Evolutionary conservation across 1,140 invertebrate genomes (phyloP).

Genomic region (Lepidostoma basale): DNA sequence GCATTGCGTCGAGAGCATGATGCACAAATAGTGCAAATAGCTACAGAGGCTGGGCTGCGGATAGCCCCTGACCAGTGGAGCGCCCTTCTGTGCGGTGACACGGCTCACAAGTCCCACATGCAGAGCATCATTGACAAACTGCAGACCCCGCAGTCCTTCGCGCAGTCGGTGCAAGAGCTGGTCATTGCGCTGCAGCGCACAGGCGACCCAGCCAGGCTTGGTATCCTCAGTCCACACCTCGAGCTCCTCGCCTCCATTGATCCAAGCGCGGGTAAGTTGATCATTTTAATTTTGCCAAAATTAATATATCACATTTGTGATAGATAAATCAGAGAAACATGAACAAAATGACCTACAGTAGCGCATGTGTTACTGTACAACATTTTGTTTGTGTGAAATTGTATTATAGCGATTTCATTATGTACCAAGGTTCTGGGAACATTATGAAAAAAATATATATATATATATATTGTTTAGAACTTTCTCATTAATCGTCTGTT

Average conservation of each 20-base stretch:
- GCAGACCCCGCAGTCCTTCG: constrained; percentile 90
- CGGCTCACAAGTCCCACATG: constrained; percentile 96
- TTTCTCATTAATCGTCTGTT: too few relatives aligned
- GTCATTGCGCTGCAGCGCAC: constrained; percentile 91
- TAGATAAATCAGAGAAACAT: too few relatives aligned
- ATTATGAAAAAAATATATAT: too few relatives aligned
- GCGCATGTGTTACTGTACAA: too few relatives aligned
- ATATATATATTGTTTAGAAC: too few relatives aligned
- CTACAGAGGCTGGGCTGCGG: constrained; percentile 93
- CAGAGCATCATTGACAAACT: constrained; percentile 97
- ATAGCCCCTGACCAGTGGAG: constrained; percentile 99
- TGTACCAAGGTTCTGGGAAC: too few relatives aligned
- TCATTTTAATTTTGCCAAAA: too few relatives aligned
- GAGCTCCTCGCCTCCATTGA: constrained; percentile 89
- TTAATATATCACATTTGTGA: too few relatives aligned
- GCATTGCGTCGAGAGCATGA: constrained; percentile 93
- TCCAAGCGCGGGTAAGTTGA: constrained; percentile 71
- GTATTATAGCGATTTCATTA: too few relatives aligned
- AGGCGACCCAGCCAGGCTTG: constrained; percentile 85
- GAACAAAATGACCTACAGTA: too few relatives aligned
- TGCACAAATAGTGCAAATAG: constrained; percentile 97
- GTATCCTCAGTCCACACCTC: constrained; percentile 76
- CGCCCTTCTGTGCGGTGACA: constrained; percentile 93
- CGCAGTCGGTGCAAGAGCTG: constrained; percentile 89
- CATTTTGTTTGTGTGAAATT: too few relatives aligned